These are phyloP conservation scores for Anastrepha ludens DNA, from an alignment of 1,140 invertebrate genomes.

Conservation along the genomic window DNA sequence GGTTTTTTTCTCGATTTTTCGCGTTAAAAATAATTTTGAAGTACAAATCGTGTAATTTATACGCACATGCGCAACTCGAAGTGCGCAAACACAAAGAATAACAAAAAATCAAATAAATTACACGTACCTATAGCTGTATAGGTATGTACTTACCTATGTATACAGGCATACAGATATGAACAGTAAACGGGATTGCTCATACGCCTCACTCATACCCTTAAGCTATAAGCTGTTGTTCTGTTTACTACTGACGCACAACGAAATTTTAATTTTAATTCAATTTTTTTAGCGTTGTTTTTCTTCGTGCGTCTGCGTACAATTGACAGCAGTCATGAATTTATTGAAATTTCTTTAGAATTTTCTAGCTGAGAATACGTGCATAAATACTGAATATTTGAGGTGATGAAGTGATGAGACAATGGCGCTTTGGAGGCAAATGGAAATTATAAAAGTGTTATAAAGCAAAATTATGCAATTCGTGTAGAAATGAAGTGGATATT, in stretches of 20 bases:
- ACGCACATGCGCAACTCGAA: conserved; percentile 35
- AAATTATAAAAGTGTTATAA: conserved; percentile 18
- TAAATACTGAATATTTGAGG: not conserved
- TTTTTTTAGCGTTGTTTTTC: not conserved
- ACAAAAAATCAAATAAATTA: conserved; percentile 9
- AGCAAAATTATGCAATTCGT: not conserved
- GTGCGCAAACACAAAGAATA: not conserved
- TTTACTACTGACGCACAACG: not conserved
- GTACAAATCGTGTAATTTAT: conserved; percentile 50
- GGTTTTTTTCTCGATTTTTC: not conserved
- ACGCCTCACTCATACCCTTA: conserved; percentile 7
- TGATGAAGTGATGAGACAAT: conserved; percentile 39
- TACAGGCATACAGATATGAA: not conserved
- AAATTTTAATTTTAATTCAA: conserved; percentile 23
- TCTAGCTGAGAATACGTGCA: not conserved
- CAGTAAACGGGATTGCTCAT: not conserved
- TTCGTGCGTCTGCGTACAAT: not conserved
- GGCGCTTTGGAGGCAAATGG: not conserved
- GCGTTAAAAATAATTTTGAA: conserved; percentile 40
- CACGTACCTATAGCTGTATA: not conserved
- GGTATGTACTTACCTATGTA: not conserved
- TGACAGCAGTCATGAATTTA: not conserved
- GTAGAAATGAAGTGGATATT: not conserved
- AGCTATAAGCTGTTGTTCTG: not conserved
- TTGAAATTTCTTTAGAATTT: conserved; percentile 38